These are phyloP conservation scores for Schizothorax lantsangensis DNA, from an alignment of 2,797 vertebrate species.

Conservation along the genomic window DNA sequence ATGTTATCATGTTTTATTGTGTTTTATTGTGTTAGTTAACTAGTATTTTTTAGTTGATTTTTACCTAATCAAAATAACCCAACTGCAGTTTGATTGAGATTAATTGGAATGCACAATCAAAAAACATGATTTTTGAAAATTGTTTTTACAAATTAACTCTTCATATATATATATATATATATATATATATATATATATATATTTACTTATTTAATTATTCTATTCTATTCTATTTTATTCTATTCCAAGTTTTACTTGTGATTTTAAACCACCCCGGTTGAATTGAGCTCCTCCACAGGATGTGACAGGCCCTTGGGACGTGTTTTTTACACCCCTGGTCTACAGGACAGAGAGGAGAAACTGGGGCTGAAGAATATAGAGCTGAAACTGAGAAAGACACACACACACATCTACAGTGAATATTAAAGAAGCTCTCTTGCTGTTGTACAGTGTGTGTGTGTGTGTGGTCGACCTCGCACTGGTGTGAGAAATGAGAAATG, in stretches of 20 bases:
- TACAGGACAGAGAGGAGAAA: not conserved
- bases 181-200: too few species aligned
- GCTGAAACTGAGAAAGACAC: not conserved
- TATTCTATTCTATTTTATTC: too few species aligned
- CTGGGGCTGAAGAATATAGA: not conserved
- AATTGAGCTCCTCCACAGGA: not conserved
- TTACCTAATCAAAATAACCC: not conserved
- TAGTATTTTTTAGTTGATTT: not conserved
- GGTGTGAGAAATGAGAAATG: constrained; percentile 26
- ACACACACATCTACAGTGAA: not conserved
- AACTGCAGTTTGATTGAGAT: too few species aligned
- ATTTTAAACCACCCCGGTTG: not conserved
- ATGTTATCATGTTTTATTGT: not conserved
- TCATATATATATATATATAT: too few species aligned
- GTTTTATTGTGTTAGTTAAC: too few species aligned
- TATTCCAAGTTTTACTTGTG: too few species aligned
- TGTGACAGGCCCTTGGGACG: not conserved
- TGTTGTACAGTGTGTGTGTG: not conserved
- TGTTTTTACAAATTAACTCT: not conserved
- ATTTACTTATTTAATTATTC: too few species aligned
- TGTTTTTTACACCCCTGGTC: not conserved
- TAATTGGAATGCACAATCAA: too few species aligned
- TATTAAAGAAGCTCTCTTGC: constrained; percentile 17
- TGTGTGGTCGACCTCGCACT: not conserved
- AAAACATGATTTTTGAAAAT: too few species aligned